phyloP scores from a whole-genome alignment of 2,888 invertebrate species.

The Lasioglossum zephyrum region DNA sequence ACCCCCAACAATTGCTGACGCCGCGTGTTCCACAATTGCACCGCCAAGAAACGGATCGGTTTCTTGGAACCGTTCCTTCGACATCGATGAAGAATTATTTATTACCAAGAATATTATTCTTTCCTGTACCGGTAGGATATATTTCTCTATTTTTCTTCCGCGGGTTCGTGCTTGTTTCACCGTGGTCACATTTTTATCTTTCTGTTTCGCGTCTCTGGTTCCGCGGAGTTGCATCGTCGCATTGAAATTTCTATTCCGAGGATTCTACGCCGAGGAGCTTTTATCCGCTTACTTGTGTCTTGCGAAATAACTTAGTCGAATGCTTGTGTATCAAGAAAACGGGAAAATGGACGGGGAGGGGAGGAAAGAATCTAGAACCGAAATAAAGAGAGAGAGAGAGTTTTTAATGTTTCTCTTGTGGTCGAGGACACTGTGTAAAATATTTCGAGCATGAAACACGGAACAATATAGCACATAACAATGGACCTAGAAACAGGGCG shows the following conservation, averaged over 20 bases:
- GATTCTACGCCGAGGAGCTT: neutral
- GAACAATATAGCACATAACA: neutral
- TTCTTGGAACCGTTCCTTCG: neutral
- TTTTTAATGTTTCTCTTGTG: neutral
- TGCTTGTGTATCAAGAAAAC: neutral
- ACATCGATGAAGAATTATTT: neutral
- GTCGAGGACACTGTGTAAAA: neutral
- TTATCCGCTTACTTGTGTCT: neutral
- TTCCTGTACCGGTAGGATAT: neutral
- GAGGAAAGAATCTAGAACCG: neutral
- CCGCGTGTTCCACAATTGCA: neutral
- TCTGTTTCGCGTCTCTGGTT: neutral
- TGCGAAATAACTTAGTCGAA: neutral
- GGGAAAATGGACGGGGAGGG: neutral
- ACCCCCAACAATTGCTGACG: neutral
- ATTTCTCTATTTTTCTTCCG: neutral
- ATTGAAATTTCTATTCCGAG: neutral
- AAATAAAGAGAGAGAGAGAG: neutral
- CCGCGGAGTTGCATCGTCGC: neutral
- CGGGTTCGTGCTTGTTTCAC: neutral
- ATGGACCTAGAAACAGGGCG: neutral
- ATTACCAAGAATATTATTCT: neutral
- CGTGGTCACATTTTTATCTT: neutral
- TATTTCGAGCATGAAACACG: slow-evolving; percentile 3
- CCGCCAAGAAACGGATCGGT: neutral